Base-by-base conservation (phyloP, 1,140 invertebrate species). In the Drosophila bifasciata region DNA sequence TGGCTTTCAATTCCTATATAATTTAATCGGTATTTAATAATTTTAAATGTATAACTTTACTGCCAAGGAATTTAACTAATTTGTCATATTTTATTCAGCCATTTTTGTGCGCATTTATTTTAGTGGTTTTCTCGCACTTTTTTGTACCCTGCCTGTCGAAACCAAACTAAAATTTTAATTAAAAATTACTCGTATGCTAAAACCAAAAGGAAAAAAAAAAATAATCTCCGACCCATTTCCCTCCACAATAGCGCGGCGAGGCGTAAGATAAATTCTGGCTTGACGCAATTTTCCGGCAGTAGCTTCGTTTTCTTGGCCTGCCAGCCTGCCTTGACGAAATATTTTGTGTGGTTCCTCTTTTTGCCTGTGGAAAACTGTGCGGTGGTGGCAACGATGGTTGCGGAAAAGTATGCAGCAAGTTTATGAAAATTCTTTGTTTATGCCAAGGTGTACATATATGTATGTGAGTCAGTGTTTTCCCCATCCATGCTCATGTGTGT, bases 341-440 rank as follows among this genome's bases (percentile, higher is more conserved):
- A 86, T 88, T 36, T 79, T 64, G 45, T 86, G 81, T 61, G 80
- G 80, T 80, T 86, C 25, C 39, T 40, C 16, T 59, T 19, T 32
- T n/a, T 40, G 25, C 28, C 44, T 32, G 11, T 46, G 63, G n/a
- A 49, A 49, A 52, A 36, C 46, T 76, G 17, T 32, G 45, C 19
- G 55, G 53, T 41, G 44, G 45, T 25, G 55, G 57, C 36, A 41
- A 19, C 36, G 44, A 19, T n/a, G 49, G 39, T 25, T 55, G 70
- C 32, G 51, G 36, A 53, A 85, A 84, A 76, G 61, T 79, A 70
- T 79, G 79, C 72, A 71, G 71, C 77, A 81, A 81, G 81, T 85
- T 85, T 86, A 81, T 85, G 81, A 85, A 85, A 86, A 85, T 85
- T 86, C 81, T 80, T 86, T 71, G 73, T 63, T 80, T 73, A 74